Evolutionary conservation across 2,113 vertebrate species (phyloP), one percentile per base, ranked within the genome.

Genomic region (Trichechus manatus): DNA sequence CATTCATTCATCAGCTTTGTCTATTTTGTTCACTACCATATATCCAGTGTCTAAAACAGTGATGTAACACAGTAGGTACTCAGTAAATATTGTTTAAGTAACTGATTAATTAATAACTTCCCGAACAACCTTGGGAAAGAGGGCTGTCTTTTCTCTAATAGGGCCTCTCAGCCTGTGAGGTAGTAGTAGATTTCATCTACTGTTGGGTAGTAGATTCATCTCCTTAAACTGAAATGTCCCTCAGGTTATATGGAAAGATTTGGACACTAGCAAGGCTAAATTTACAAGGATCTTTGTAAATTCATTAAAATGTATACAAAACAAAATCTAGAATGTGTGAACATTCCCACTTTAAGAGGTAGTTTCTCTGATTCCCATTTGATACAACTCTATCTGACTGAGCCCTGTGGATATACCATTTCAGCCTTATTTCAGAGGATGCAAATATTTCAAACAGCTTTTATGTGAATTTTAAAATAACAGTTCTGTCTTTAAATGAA

Each of bases 391-490:
- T 74, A 22, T 88, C 27, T 94, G 61, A 97, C 93, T 84, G 80
- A 75, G 14, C 44, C 61, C 50, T 83, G 31, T 96, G 59, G 31
- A 75, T 91, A 74, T 29, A 84, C 3, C 23, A 97, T 91, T 93
- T 95, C 83, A 95, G 95, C 84, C 36, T 84, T 89, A 87, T 20
- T 91, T 91, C 63, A 87, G 36, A 89, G 75, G n/a, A 92, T 47
- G 8, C 27, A 84, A 80, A 19, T 89, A 87, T 87, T 97, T 91
- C 56, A 75, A 92, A 79, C 11, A 23, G 3, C 64, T 90, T 59
- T 47, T 87, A 94, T 92, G 61, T 92, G 39, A 33, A 92, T 89
- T 91, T 93, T 91, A 66, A 94, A 96, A 96, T 15, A 70, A 31
- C 5, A 75, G 9, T 77, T 95, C 47, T 92, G 15, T 79, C 13